These are phyloP conservation scores for Metallyticus violacea DNA, from an alignment of 2,888 invertebrate genomes.

Conservation along the genomic window DNA sequence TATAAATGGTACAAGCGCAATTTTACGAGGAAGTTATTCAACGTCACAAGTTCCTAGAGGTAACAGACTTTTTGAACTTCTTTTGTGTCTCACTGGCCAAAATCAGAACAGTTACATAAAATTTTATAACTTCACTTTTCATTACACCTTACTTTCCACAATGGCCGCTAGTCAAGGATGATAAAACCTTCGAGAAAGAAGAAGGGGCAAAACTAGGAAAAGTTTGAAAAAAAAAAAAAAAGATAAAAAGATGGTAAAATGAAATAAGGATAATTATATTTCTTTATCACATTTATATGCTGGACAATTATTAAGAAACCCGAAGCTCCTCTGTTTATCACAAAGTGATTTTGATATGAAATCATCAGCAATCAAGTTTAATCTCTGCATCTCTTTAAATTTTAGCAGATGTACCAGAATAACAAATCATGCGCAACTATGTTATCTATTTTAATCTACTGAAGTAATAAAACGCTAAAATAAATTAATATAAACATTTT, in stretches of 20 bases:
- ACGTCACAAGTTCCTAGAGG: neutral
- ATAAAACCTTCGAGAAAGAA: neutral
- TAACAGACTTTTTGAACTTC: neutral
- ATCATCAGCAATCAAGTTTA: neutral
- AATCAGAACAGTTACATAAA: neutral
- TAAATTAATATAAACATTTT: no score
- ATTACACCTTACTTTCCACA: neutral
- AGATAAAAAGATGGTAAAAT: neutral
- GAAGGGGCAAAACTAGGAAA: neutral
- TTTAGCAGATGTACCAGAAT: no score
- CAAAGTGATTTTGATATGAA: neutral
- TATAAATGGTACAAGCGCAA: neutral
- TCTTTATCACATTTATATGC: conserved; percentile 23
- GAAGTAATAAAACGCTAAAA: no score
- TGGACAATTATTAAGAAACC: conserved; percentile 3
- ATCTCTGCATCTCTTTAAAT: no score
- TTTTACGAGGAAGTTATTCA: neutral
- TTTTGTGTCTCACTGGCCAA: neutral
- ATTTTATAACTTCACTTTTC: neutral
- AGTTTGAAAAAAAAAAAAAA: neutral
- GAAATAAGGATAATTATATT: neutral
- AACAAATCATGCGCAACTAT: no score
- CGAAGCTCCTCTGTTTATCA: neutral
- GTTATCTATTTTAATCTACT: no score
- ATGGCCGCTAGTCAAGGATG: neutral